Percentiles rank a stretch among this genome's conserved stretches.
Conservation (phyloP, 2,113 vertebrate genomes). For the Cololabis saira region DNA sequence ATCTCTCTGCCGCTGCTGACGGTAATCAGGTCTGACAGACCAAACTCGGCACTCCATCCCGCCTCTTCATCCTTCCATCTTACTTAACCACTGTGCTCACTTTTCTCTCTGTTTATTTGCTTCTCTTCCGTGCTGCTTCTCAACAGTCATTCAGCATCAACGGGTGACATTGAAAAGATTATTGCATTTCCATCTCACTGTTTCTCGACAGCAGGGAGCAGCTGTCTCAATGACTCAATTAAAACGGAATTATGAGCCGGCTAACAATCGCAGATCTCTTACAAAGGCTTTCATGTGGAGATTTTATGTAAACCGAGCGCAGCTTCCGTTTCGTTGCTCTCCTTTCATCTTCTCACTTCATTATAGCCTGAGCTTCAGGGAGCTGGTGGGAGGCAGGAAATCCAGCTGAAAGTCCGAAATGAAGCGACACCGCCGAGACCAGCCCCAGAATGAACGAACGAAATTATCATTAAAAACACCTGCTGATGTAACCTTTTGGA, state of each 20-base stretch:
- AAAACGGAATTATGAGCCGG: slow-evolving; percentile 36
- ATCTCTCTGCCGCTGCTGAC: slow-evolving; percentile 45
- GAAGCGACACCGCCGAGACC: too few species aligned
- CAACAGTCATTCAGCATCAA: slow-evolving; percentile 38
- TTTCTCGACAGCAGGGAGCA: slow-evolving; percentile 31
- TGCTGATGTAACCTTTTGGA: too few species aligned
- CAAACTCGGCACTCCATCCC: slow-evolving; percentile 37
- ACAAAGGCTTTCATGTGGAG: too few species aligned
- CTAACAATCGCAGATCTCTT: too few species aligned
- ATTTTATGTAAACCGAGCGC: too few species aligned
- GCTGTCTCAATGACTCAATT: slow-evolving; percentile 46
- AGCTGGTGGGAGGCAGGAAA: too few species aligned
- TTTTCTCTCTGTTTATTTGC: slow-evolving; percentile 46
- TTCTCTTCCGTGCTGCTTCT: slow-evolving; percentile 45
- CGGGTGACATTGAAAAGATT: slow-evolving; percentile 48
- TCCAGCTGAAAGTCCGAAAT: too few species aligned
- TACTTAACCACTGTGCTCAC: slow-evolving; percentile 51
- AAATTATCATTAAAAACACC: too few species aligned
- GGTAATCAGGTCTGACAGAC: slow-evolving; percentile 66
- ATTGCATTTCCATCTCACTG: slow-evolving; percentile 33
- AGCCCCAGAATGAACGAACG: too few species aligned
- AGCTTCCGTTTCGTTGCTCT: too few species aligned
- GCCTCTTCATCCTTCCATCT: slow-evolving; percentile 55
- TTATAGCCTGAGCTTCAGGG: too few species aligned
- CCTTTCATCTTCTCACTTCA: too few species aligned